phyloP scores from a whole-genome alignment of 2,113 vertebrate genomes.

The Pelobates fuscus region DNA sequence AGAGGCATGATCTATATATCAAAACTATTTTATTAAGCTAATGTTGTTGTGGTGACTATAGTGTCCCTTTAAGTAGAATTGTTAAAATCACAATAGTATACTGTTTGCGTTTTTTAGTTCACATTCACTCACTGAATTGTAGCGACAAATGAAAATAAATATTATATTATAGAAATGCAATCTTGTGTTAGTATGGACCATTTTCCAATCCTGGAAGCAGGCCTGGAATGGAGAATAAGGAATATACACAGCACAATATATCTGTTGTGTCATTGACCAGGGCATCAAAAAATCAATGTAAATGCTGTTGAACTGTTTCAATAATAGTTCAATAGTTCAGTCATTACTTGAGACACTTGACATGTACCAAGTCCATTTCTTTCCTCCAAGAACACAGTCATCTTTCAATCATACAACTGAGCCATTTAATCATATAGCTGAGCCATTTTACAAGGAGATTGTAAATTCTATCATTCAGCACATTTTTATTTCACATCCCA shows the following conservation, averaged over 20 bases:
- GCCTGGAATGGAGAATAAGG: too few relatives aligned
- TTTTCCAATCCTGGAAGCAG: too few relatives aligned
- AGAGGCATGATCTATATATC: too few relatives aligned
- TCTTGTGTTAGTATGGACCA: too few relatives aligned
- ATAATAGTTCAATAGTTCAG: constrained; percentile 12
- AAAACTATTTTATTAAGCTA: too few relatives aligned
- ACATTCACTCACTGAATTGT: too few relatives aligned
- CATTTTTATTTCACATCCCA: constrained; percentile 17
- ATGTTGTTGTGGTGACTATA: too few relatives aligned
- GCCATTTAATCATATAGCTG: constrained; percentile 29
- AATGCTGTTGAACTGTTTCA: constrained; percentile 10
- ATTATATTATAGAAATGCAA: too few relatives aligned
- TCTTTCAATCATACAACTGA: constrained; percentile 33
- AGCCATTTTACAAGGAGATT: constrained; percentile 34
- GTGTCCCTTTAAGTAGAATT: too few relatives aligned
- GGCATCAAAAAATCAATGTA: not conserved
- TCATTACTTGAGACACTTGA: constrained; percentile 7
- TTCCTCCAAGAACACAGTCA: constrained; percentile 2
- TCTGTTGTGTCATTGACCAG: not conserved
- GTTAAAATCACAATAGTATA: too few relatives aligned
- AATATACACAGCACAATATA: not conserved
- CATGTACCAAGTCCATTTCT: constrained; percentile 10
- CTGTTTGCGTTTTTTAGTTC: too few relatives aligned
- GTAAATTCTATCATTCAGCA: constrained; percentile 37
- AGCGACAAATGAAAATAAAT: too few relatives aligned